Percentiles rank a stretch among this genome's conserved stretches.
phyloP scores from a whole-genome alignment of 2,113 vertebrate species.

The Vimba vimba region DNA sequence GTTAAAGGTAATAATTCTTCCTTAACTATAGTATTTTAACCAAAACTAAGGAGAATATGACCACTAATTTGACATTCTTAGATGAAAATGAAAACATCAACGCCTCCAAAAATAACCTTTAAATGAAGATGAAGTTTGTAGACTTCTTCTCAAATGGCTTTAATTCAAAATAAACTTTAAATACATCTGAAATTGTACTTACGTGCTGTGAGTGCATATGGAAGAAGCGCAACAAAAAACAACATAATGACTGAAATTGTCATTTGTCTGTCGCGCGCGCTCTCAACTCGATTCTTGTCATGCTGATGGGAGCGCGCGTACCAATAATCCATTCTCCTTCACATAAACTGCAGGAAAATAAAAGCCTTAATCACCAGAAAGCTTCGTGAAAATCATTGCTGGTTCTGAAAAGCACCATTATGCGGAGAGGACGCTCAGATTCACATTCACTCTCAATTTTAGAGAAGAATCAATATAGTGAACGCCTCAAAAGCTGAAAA shows the following conservation, averaged over 20 bases:
- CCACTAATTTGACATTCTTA: not conserved
- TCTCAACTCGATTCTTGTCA: conserved; percentile 23
- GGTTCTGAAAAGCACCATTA: conserved; percentile 12
- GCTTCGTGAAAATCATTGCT: not conserved
- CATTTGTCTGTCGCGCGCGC: conserved; percentile 16
- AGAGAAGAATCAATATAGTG: conserved; percentile 66
- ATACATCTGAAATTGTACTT: conserved; percentile 59
- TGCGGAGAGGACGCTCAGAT: not conserved
- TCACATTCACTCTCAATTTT: conserved; percentile 31
- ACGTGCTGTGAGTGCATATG: conserved; percentile 65
- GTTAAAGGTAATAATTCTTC: not conserved
- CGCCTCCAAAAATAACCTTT: not conserved
- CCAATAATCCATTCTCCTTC: conserved; percentile 39
- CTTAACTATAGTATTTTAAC: not conserved
- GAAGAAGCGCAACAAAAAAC: conserved; percentile 60
- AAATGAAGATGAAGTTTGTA: not conserved
- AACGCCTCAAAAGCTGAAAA: conserved; percentile 78
- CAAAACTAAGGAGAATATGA: not conserved
- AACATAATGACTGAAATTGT: conserved; percentile 7
- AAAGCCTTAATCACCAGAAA: conserved; percentile 6
- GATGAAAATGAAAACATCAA: not conserved
- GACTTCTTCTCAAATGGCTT: not conserved
- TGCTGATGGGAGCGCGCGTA: conserved; percentile 25
- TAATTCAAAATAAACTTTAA: not conserved
- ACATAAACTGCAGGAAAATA: not conserved